A percentile compares a stretch with the other conserved stretches of the same genome.
Evolutionary conservation across 2,888 invertebrate species (phyloP).

Genomic region (Xestia c-nigrum): DNA sequence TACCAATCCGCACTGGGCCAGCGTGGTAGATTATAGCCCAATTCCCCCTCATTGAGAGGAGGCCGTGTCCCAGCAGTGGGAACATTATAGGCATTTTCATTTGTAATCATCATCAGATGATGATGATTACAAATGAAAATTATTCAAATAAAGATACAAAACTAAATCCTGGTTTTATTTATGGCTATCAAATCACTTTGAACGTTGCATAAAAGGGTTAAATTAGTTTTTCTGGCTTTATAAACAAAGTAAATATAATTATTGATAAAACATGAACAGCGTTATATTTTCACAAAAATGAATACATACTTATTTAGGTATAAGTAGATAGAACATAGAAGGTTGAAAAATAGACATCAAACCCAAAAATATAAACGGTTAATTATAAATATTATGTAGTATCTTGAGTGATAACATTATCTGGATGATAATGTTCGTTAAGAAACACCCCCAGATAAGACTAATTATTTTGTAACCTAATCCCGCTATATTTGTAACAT

Average conservation of each 20-base stretch:
- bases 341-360: background rate
- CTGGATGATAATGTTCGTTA: constrained; percentile 12
- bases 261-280: background rate
- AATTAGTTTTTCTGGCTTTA: background rate
- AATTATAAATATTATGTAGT: background rate
- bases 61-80: too few relatives aligned
- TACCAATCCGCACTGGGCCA: too few relatives aligned
- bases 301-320: background rate
- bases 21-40: too few relatives aligned
- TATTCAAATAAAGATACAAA: background rate
- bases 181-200: background rate
- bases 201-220: background rate
- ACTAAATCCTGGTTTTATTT: background rate
- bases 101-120: too few relatives aligned
- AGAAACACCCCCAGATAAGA: constrained; percentile 21
- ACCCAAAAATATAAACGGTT: background rate
- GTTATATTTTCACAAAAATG: background rate
- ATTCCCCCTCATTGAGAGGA: too few relatives aligned
- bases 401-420: background rate
- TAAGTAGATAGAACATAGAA: background rate
- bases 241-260: too few relatives aligned
- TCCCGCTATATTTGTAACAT: constrained; percentile 23
- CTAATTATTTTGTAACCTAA: constrained; percentile 25
- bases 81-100: too few relatives aligned
- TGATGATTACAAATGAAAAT: background rate